Evolutionary conservation across 2,113 vertebrate genomes (phyloP).

Genomic region (Ammodytes marinus): DNA sequence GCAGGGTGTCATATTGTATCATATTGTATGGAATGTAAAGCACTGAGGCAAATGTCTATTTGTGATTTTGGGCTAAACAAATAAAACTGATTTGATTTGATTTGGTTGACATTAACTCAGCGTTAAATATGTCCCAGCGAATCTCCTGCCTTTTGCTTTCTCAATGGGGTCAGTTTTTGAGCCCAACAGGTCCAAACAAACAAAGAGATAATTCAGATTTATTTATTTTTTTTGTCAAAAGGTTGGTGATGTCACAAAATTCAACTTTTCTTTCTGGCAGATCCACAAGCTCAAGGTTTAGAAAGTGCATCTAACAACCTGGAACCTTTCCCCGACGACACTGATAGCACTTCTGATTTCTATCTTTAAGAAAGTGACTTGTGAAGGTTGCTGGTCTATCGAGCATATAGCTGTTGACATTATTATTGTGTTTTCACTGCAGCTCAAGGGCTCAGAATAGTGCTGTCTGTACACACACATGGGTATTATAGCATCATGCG

Average conservation of each 20-base stretch:
- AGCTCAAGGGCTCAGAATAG: background rate
- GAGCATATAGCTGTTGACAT: slow-evolving; percentile 3
- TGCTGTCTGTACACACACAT: background rate
- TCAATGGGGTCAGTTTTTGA: slow-evolving; percentile 37
- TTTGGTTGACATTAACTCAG: slow-evolving; percentile 36
- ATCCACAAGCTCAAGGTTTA: background rate
- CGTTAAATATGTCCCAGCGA: slow-evolving; percentile 47
- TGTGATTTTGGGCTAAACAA: no score
- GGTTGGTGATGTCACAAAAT: slow-evolving; percentile 38
- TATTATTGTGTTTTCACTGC: slow-evolving; percentile 10
- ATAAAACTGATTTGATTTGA: no score
- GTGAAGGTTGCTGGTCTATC: background rate
- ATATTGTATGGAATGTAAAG: no score
- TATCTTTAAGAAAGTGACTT: background rate
- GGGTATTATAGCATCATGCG: background rate
- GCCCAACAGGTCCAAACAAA: slow-evolving; percentile 28
- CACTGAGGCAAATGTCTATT: no score
- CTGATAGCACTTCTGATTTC: background rate
- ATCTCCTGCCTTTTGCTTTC: slow-evolving; percentile 11
- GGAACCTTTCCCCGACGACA: background rate
- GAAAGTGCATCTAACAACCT: background rate
- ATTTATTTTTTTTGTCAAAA: slow-evolving; percentile 13
- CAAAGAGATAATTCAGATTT: background rate
- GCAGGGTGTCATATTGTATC: no score
- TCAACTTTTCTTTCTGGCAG: slow-evolving; percentile 7